These are phyloP conservation scores for Trissolcus basalis DNA, from an alignment of 1,140 invertebrate genomes.

Conservation along the genomic window DNA sequence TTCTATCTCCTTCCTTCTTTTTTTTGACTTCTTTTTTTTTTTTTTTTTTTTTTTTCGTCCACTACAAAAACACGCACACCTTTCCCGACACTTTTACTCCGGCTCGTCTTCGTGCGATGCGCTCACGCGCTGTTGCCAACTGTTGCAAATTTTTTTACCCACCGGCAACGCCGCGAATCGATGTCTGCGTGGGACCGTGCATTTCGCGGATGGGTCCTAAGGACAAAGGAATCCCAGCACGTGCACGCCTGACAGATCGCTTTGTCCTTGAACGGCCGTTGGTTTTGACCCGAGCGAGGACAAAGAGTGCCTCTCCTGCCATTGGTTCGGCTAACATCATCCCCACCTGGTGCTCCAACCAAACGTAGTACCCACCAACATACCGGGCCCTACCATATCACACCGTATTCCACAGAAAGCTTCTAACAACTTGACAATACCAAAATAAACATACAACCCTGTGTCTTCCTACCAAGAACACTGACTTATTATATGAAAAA, in stretches of 20 bases:
- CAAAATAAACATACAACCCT: no score
- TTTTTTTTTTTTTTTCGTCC: no score
- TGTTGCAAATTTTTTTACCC: conserved; percentile 1
- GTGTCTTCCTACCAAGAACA: no score
- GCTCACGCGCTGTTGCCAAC: conserved; percentile 23
- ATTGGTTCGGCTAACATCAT: not conserved
- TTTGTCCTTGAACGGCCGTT: conserved; percentile 13
- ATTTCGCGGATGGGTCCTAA: not conserved
- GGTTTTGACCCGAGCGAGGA: conserved; percentile 6
- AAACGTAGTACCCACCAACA: no score
- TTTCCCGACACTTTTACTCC: conserved; percentile 20
- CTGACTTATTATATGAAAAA: no score
- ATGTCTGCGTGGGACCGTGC: not conserved
- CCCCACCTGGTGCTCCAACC: no score
- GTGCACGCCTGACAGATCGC: not conserved
- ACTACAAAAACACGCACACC: conserved; percentile 1
- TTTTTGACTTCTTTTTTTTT: no score
- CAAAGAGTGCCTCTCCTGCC: not conserved
- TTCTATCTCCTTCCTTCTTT: no score
- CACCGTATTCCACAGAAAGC: no score
- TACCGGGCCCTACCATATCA: no score
- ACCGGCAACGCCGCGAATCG: conserved; percentile 22
- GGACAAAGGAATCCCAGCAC: conserved; percentile 6
- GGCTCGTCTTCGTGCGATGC: conserved; percentile 27
- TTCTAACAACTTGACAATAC: no score